Evolutionary conservation across 2,797 vertebrate species (phyloP).

Genomic region (Micropoecilia bifurca): DNA sequence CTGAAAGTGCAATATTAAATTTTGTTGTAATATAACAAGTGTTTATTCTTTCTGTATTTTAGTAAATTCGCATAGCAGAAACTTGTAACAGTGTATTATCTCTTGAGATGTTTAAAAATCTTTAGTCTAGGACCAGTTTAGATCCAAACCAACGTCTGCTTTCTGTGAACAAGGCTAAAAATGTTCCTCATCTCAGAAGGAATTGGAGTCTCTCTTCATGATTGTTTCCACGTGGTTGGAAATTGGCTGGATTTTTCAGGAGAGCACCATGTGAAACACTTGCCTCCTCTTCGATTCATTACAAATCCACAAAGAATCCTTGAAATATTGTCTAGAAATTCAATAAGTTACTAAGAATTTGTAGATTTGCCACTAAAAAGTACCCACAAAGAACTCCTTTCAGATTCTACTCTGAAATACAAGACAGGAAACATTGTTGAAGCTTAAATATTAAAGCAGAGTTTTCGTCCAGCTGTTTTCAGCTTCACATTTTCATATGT

Average conservation of each 20-base stretch:
- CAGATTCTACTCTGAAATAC: not conserved
- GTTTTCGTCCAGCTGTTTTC: not conserved
- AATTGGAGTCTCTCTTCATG: not conserved
- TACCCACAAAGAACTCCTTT: not conserved
- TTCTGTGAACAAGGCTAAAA: not conserved
- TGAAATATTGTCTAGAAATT: not conserved
- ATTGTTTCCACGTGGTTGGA: constrained; percentile 2
- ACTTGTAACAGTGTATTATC: not conserved
- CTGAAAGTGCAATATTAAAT: not conserved
- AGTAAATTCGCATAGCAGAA: not conserved
- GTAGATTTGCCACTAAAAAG: not conserved
- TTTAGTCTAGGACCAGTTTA: not conserved
- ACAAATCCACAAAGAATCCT: not conserved
- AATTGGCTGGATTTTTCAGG: not conserved
- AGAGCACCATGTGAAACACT: not conserved
- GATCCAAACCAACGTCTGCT: not conserved
- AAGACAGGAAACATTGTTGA: not conserved
- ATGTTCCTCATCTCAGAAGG: not conserved
- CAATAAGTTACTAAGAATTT: not conserved
- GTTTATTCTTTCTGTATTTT: not conserved
- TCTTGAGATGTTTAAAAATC: not conserved
- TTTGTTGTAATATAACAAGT: not conserved
- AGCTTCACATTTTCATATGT: not conserved
- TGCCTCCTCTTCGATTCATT: not conserved
- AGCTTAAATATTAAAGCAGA: not conserved